A percentile compares a stretch with the other conserved stretches of the same genome.
Conservation (phyloP, 2,888 invertebrate genomes). For the Pyralis farinalis region DNA sequence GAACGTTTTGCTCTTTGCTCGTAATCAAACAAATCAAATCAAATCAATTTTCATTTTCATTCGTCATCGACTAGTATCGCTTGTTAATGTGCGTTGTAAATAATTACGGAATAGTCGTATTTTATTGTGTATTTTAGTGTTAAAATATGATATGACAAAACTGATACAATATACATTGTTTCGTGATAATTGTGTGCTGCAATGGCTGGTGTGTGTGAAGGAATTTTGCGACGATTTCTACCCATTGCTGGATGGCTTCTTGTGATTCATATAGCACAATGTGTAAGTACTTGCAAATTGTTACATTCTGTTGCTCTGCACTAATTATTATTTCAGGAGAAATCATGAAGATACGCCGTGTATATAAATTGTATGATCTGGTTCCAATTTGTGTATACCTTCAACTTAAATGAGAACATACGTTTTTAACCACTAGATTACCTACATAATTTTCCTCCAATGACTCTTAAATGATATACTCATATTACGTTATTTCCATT, state of each 20-base stretch:
- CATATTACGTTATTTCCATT: no score
- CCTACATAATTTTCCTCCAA: no score
- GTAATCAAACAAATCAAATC: not conserved
- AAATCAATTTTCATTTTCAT: conserved; percentile 9
- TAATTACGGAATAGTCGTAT: conserved; percentile 9
- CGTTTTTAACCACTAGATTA: no score
- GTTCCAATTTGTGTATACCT: no score
- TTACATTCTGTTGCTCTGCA: conserved; percentile 36
- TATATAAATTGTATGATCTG: no score
- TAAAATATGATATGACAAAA: conserved; percentile 45
- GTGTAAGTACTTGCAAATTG: conserved; percentile 41
- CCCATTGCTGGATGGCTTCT: conserved; percentile 41
- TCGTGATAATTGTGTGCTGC: conserved; percentile 32
- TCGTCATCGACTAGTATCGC: conserved; percentile 21
- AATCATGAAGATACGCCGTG: not conserved
- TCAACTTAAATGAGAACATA: no score
- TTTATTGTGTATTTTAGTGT: conserved; percentile 15
- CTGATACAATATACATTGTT: conserved; percentile 21
- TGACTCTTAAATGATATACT: no score
- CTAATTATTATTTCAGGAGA: conserved; percentile 24
- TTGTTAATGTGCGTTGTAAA: conserved; percentile 21
- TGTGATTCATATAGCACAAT: conserved; percentile 40
- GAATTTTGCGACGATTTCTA: conserved; percentile 35
- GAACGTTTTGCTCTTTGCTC: no score
- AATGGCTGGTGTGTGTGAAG: conserved; percentile 39